A percentile compares a stretch with the other conserved stretches of the same genome.
These are phyloP conservation scores for Hirtodrosophila duncani DNA, from an alignment of 2,888 invertebrate species.

Conservation along the genomic window DNA sequence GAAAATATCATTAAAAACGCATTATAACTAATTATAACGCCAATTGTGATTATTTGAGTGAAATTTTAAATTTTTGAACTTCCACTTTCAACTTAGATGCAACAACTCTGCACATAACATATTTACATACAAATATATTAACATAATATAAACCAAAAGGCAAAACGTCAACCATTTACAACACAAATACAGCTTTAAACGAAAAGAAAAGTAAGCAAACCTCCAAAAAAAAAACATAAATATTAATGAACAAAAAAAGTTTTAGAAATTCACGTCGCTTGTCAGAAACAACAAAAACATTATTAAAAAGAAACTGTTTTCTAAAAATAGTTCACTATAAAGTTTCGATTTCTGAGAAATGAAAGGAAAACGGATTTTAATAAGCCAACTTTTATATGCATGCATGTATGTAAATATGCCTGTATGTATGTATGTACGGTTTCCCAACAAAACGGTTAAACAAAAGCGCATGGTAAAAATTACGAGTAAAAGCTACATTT, in stretches of 20 bases:
- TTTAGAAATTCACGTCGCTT: slow-evolving; percentile 39
- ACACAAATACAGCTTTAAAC: slow-evolving; percentile 18
- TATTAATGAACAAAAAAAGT: slow-evolving; percentile 36
- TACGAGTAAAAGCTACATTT: too few relatives aligned
- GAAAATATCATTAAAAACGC: slow-evolving; percentile 54
- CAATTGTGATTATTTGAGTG: slow-evolving; percentile 52
- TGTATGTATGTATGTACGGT: too few relatives aligned
- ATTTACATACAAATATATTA: slow-evolving; percentile 18
- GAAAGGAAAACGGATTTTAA: slow-evolving; percentile 52
- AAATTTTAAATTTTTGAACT: slow-evolving; percentile 55
- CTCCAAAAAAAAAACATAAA: slow-evolving; percentile 42
- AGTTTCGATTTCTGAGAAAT: slow-evolving; percentile 26
- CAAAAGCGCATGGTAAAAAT: too few relatives aligned
- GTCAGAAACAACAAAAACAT: slow-evolving; percentile 13
- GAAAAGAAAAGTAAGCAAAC: slow-evolving; percentile 5
- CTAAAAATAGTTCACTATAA: slow-evolving; percentile 57
- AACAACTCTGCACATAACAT: slow-evolving; percentile 45
- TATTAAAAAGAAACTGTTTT: slow-evolving; percentile 61
- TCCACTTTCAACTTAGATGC: slow-evolving; percentile 61
- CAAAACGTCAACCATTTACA: slow-evolving; percentile 62
- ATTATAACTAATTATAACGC: too few relatives aligned
- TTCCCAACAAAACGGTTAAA: too few relatives aligned
- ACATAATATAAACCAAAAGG: slow-evolving; percentile 47
- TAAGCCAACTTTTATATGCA: too few relatives aligned
- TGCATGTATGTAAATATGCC: too few relatives aligned